Conservation (phyloP, 2,888 invertebrate genomes). For the Ceraclea dissimilis region DNA sequence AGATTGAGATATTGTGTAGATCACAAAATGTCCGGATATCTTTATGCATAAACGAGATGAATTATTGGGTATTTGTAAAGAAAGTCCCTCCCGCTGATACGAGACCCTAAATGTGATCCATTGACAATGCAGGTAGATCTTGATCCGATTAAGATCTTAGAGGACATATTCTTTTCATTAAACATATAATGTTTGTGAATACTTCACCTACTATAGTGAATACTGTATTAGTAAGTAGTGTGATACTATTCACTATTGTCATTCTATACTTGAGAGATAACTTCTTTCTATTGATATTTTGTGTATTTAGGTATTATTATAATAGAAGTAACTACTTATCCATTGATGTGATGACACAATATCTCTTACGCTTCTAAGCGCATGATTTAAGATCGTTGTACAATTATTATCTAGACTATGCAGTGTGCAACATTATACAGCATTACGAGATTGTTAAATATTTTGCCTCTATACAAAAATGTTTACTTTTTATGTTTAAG, state of each 20-base stretch:
- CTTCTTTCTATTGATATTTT: conserved; percentile 1
- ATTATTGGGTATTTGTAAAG: conserved; percentile 22
- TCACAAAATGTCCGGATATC: conserved; percentile 21
- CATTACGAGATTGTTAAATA: too few species aligned
- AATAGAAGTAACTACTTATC: too few species aligned
- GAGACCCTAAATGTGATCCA: conserved; percentile 18
- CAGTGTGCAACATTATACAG: too few species aligned
- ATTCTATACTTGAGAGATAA: background rate
- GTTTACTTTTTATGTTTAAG: too few species aligned
- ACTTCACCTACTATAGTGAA: conserved; percentile 15
- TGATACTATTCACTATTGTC: background rate
- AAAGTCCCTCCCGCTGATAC: conserved; percentile 14
- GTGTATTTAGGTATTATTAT: too few species aligned
- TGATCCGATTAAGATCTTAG: conserved; percentile 15
- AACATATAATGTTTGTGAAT: conserved; percentile 7
- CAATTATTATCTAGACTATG: too few species aligned
- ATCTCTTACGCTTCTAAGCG: too few species aligned
- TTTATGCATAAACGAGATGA: conserved; percentile 24
- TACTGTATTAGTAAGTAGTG: too few species aligned
- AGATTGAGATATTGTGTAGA: too few species aligned
- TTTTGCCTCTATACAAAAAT: too few species aligned
- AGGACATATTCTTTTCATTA: background rate
- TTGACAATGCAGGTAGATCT: conserved; percentile 13
- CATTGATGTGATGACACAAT: too few species aligned
- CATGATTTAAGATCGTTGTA: too few species aligned